phyloP scores from a whole-genome alignment of 2,113 vertebrate genomes.

The cat (Felis catus) region DNA sequence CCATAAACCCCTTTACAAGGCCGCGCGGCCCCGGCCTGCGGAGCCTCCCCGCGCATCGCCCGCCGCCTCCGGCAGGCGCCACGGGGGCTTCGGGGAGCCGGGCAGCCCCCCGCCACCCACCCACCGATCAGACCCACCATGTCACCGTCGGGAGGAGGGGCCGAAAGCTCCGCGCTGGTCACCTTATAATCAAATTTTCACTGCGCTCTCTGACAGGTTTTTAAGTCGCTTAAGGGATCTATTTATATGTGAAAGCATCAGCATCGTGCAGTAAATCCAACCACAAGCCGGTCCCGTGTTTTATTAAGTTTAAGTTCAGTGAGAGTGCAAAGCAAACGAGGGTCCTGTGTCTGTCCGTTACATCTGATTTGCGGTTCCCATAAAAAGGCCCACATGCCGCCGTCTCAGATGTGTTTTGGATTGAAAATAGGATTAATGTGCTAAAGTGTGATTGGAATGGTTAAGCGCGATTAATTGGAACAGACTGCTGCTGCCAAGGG shows the following conservation, averaged over 20 bases:
- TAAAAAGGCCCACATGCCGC: constrained; percentile 94
- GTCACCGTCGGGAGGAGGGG: constrained; percentile 72
- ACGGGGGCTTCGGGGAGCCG: constrained; percentile 49
- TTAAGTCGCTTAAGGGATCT: constrained; percentile 91
- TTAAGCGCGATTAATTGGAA: constrained; percentile 99
- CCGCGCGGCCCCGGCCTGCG: background rate
- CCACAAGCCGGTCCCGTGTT: constrained; percentile 90
- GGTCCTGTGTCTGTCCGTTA: constrained; percentile 93
- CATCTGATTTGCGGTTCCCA: constrained; percentile 97
- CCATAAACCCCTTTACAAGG: constrained; percentile 73
- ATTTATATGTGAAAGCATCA: constrained; percentile 92
- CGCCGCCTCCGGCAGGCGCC: constrained; percentile 66
- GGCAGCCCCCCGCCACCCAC: constrained; percentile 52
- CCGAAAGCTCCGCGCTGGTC: constrained; percentile 75
- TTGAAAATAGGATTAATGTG: constrained; percentile 99
- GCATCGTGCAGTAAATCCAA: constrained; percentile 94
- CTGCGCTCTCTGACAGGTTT: constrained; percentile 92
- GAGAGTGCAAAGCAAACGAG: constrained; percentile 94
- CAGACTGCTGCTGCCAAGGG: constrained; percentile 92
- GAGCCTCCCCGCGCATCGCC: background rate
- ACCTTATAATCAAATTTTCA: constrained; percentile 92
- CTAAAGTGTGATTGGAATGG: constrained; percentile 99
- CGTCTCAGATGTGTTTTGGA: constrained; percentile 96
- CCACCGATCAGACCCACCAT: constrained; percentile 70
- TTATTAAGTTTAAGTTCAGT: constrained; percentile 98